phyloP scores from a whole-genome alignment of 2,797 vertebrate species.

The Poecilia wingei region DNA sequence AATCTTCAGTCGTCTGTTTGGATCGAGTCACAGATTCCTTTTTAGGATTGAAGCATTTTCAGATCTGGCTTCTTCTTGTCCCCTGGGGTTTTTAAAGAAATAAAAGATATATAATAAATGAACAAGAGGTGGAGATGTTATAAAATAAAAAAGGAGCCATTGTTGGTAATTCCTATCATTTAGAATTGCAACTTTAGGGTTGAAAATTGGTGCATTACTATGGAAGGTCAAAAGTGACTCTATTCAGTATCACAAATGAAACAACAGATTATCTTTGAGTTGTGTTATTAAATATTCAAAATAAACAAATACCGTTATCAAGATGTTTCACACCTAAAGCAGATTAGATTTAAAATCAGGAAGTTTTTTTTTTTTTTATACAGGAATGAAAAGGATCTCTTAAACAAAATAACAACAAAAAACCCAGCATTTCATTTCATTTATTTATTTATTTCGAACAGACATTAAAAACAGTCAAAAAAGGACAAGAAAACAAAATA shows the following conservation, averaged over 20 bases:
- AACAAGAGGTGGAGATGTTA: background rate
- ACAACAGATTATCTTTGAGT: background rate
- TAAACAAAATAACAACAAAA: background rate
- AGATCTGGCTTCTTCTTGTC: background rate
- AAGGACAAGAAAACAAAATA: no score
- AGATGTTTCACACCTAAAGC: background rate
- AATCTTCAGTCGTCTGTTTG: background rate
- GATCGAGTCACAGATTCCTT: constrained; percentile 3
- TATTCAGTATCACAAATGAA: background rate
- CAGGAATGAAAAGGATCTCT: background rate
- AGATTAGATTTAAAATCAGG: background rate
- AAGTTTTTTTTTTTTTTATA: background rate
- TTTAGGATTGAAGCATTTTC: background rate
- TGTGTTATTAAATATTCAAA: background rate
- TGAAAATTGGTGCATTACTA: background rate
- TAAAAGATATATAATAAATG: background rate
- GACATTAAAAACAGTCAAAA: no score
- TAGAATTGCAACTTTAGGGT: background rate
- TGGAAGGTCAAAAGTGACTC: background rate
- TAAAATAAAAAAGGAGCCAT: background rate
- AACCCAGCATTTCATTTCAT: background rate
- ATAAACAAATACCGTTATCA: background rate
- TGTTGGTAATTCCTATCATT: background rate
- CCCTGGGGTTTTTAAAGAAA: background rate
- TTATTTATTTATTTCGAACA: no score